phyloP scores from a whole-genome alignment of 2,797 vertebrate genomes.

The Hydrophis major region DNA sequence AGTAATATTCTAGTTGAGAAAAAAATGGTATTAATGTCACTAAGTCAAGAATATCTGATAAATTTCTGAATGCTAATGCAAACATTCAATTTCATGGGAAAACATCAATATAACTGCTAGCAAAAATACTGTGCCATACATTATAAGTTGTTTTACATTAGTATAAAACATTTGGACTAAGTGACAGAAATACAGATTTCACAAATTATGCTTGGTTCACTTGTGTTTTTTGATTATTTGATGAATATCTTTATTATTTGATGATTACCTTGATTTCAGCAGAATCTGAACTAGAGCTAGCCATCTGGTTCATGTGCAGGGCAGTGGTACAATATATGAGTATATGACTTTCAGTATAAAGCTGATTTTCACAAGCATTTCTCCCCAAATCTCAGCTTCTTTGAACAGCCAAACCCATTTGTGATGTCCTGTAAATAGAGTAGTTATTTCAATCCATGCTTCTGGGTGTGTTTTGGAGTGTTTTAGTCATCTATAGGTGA shows the following conservation, averaged over 20 bases:
- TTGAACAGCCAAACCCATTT: not conserved
- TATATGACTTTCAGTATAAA: constrained; percentile 1
- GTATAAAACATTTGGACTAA: not conserved
- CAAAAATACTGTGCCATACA: not conserved
- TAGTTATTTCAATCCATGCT: not conserved
- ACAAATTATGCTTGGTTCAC: not conserved
- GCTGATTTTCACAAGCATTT: not conserved
- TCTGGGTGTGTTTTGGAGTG: not conserved
- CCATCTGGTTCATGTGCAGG: not conserved
- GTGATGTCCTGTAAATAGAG: not conserved
- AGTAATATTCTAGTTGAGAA: not conserved
- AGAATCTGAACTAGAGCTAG: not conserved
- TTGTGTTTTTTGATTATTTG: not conserved
- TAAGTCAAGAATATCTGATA: constrained; percentile 21
- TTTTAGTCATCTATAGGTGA: not conserved
- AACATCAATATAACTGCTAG: not conserved
- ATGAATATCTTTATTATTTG: not conserved
- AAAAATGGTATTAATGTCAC: constrained; percentile 38
- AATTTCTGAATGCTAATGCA: not conserved
- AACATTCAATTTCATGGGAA: not conserved
- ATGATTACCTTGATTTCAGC: not conserved
- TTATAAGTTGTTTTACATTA: not conserved
- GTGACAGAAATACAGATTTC: not conserved
- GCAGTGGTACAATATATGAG: constrained; percentile 14
- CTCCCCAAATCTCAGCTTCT: not conserved